phyloP scores from a whole-genome alignment of 2,888 invertebrate species.

The Sympetrum striolatum region DNA sequence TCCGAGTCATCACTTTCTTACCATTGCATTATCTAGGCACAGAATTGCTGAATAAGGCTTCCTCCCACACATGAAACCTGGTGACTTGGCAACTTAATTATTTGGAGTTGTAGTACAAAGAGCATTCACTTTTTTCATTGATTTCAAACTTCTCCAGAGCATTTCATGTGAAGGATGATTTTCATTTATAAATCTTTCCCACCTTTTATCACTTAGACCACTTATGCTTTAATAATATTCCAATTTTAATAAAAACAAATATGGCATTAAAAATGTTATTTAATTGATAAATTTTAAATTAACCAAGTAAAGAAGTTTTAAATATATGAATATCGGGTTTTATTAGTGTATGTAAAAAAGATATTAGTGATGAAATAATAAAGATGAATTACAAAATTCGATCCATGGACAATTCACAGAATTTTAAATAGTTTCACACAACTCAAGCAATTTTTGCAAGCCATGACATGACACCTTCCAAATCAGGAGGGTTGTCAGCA shows the following conservation, averaged over 20 bases:
- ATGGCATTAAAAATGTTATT: not conserved
- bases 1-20: slow-evolving; percentile 10
- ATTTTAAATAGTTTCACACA: not conserved
- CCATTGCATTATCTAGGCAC: not conserved
- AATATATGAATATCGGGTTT: not conserved
- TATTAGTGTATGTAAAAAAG: too few relatives aligned
- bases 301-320: not conserved
- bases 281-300: not conserved
- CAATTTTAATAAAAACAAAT: not conserved
- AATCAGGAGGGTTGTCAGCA: slow-evolving; percentile 68
- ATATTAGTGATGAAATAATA: not conserved
- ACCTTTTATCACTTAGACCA: not conserved
- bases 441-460: slow-evolving; percentile 64
- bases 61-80: not conserved
- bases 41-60: slow-evolving; percentile 5
- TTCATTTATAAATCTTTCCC: not conserved
- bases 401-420: not conserved
- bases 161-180: not conserved
- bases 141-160: too few relatives aligned
- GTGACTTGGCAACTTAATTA: not conserved
- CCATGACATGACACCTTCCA: slow-evolving; percentile 75
- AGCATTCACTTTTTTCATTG: not conserved
- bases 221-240: not conserved
- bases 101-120: not conserved
- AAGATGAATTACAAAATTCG: not conserved